Percentiles rank a stretch among this genome's conserved stretches.
phyloP scores from a whole-genome alignment of 2,113 vertebrate genomes.

The Myiopsitta monachus region DNA sequence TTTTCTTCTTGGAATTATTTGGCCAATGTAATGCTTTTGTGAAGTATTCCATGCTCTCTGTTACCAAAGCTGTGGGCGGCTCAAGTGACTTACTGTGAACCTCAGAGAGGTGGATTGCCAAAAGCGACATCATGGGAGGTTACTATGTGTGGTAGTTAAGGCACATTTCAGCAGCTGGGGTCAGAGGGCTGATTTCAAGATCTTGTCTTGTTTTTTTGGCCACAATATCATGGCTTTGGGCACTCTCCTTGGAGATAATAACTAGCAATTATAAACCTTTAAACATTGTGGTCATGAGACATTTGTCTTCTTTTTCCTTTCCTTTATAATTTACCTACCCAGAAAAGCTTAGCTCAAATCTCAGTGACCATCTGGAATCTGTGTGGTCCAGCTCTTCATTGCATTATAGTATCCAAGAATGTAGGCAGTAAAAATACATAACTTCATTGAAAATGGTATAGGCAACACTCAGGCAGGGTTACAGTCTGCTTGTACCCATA shows the following conservation, averaged over 20 bases:
- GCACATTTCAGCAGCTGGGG: background rate
- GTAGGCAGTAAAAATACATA: background rate
- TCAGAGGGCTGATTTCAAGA: background rate
- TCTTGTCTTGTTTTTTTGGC: background rate
- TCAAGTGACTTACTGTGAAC: background rate
- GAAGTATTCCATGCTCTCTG: background rate
- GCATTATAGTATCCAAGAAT: background rate
- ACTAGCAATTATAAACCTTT: conserved; percentile 36
- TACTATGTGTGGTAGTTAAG: background rate
- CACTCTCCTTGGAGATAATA: background rate
- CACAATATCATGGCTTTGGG: background rate
- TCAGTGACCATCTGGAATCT: conserved; percentile 44
- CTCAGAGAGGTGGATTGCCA: background rate
- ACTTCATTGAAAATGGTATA: background rate
- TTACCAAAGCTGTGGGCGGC: background rate
- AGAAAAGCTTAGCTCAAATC: conserved; percentile 34
- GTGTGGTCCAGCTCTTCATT: conserved; percentile 48
- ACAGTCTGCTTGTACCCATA: background rate
- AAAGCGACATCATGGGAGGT: background rate
- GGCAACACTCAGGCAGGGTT: background rate
- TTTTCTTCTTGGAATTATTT: background rate
- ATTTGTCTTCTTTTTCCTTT: background rate
- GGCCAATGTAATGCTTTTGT: background rate
- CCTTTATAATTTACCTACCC: conserved; percentile 59
- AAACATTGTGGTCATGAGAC: background rate